phyloP scores from a whole-genome alignment of 2,888 invertebrate genomes.

The Trissolcus japonicus region DNA sequence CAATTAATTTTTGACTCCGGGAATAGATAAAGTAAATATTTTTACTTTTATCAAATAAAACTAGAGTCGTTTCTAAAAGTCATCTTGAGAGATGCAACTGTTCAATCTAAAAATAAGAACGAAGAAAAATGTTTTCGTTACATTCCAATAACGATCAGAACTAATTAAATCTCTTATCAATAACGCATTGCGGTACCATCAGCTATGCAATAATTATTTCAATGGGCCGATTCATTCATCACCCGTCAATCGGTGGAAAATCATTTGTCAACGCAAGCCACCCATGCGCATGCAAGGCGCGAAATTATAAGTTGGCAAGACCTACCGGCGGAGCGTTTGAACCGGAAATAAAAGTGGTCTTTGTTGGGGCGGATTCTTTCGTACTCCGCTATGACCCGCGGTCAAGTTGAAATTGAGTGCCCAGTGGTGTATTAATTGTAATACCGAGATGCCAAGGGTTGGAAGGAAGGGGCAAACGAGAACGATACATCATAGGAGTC shows the following conservation, averaged over 20 bases:
- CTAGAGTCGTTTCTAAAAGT: no score
- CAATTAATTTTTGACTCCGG: no score
- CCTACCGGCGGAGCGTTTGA: slow-evolving; percentile 2
- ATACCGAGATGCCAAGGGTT: slow-evolving; percentile 43
- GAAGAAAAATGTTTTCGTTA: slow-evolving; percentile 18
- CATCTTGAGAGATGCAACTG: no score
- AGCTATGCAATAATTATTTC: slow-evolving; percentile 34
- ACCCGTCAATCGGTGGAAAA: slow-evolving; percentile 35
- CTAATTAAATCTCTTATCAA: slow-evolving; percentile 34
- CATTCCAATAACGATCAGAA: slow-evolving; percentile 9
- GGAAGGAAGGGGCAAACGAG: slow-evolving; percentile 68
- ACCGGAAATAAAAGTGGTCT: slow-evolving; percentile 42
- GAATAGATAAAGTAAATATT: no score
- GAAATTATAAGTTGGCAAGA: slow-evolving; percentile 41
- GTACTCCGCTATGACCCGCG: slow-evolving; percentile 45
- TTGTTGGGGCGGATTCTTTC: slow-evolving; percentile 42
- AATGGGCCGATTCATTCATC: slow-evolving; percentile 38
- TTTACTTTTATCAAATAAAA: no score
- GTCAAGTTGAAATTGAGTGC: slow-evolving; percentile 56
- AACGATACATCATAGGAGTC: slow-evolving; percentile 74
- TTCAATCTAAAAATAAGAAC: slow-evolving; percentile 4
- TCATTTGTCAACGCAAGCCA: slow-evolving; percentile 51
- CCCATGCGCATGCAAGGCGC: slow-evolving; percentile 31
- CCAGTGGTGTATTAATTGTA: slow-evolving; percentile 56
- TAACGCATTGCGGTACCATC: slow-evolving; percentile 12